Evolutionary conservation across 2,113 vertebrate species (phyloP).

Genomic region (Poeciliopsis occidentalis): DNA sequence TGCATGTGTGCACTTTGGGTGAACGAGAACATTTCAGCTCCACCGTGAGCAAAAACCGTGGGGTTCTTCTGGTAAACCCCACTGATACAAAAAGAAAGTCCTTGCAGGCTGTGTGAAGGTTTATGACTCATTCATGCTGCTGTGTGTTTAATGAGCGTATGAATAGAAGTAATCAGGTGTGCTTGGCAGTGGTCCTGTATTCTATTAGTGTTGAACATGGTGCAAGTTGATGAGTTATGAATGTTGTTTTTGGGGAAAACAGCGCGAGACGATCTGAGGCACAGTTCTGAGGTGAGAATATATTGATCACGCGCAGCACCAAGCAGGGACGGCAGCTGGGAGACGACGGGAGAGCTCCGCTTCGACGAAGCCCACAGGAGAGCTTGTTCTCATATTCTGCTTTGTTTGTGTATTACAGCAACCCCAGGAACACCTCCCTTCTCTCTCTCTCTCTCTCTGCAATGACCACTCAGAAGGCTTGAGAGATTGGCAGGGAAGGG

Average conservation of each 20-base stretch:
- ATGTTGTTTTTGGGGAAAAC: conserved; percentile 20
- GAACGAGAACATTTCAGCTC: conserved; percentile 18
- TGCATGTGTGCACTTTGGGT: neutral
- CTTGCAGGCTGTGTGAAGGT: conserved; percentile 7
- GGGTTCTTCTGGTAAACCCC: conserved; percentile 12
- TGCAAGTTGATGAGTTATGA: conserved; percentile 29
- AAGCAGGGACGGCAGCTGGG: conserved; percentile 61
- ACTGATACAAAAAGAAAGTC: conserved; percentile 20
- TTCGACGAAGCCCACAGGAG: conserved; percentile 34
- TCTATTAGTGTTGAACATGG: conserved; percentile 20
- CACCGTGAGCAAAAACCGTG: conserved; percentile 11
- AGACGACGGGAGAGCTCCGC: conserved; percentile 46
- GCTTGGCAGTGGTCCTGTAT: neutral
- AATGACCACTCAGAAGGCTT: conserved; percentile 50
- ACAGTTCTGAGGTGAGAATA: conserved; percentile 49
- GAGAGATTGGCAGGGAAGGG: conserved; percentile 44
- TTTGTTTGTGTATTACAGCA: conserved; percentile 38
- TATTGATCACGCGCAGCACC: conserved; percentile 65
- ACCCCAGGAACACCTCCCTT: conserved; percentile 30
- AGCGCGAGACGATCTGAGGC: conserved; percentile 30
- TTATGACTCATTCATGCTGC: conserved; percentile 20
- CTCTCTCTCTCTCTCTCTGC: conserved; percentile 37
- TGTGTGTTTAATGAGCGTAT: conserved; percentile 27
- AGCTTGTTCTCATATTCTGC: conserved; percentile 50
- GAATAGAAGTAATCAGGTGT: conserved; percentile 37